Percentiles rank a stretch among this genome's conserved stretches.
These are phyloP conservation scores for Atta cephalotes DNA, from an alignment of 1,140 invertebrate species.

Conservation along the genomic window DNA sequence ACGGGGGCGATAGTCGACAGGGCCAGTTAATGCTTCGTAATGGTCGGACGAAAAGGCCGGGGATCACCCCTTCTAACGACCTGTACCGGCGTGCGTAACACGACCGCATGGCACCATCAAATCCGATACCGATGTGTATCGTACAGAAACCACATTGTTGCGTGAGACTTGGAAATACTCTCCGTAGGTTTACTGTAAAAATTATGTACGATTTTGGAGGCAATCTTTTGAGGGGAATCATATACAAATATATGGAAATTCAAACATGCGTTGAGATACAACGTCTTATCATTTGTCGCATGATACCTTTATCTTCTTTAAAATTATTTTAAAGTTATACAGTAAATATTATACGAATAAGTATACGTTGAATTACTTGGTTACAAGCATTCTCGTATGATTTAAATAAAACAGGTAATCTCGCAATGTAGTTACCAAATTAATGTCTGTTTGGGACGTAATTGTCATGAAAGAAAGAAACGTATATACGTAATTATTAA, in stretches of 20 bases:
- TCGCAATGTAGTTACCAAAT: slow-evolving; percentile 22
- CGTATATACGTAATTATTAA: slow-evolving; percentile 43
- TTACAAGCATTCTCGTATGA: not conserved
- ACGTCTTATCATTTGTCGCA: not conserved
- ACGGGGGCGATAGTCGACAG: slow-evolving; percentile 72
- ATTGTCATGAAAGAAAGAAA: slow-evolving; percentile 47
- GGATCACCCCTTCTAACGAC: slow-evolving; percentile 75
- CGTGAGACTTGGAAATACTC: not conserved
- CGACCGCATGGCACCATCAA: slow-evolving; percentile 76
- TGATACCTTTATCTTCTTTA: not conserved
- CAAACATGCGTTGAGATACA: not conserved
- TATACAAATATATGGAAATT: not conserved
- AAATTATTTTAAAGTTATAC: not conserved
- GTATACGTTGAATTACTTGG: slow-evolving; percentile 11
- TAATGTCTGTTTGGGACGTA: slow-evolving; percentile 32
- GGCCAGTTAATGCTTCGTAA: slow-evolving; percentile 80
- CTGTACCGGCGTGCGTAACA: slow-evolving; percentile 72
- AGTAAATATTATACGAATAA: not conserved
- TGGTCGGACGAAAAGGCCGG: slow-evolving; percentile 72
- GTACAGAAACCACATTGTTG: slow-evolving; percentile 58
- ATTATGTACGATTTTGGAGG: slow-evolving; percentile 50
- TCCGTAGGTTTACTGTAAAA: slow-evolving; percentile 41
- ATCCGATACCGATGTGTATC: slow-evolving; percentile 74
- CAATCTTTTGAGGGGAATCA: slow-evolving; percentile 4
- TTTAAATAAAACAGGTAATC: slow-evolving; percentile 41